Evolutionary conservation across 2,888 invertebrate species (phyloP).

Genomic region (Caenorhabditis sp.): DNA sequence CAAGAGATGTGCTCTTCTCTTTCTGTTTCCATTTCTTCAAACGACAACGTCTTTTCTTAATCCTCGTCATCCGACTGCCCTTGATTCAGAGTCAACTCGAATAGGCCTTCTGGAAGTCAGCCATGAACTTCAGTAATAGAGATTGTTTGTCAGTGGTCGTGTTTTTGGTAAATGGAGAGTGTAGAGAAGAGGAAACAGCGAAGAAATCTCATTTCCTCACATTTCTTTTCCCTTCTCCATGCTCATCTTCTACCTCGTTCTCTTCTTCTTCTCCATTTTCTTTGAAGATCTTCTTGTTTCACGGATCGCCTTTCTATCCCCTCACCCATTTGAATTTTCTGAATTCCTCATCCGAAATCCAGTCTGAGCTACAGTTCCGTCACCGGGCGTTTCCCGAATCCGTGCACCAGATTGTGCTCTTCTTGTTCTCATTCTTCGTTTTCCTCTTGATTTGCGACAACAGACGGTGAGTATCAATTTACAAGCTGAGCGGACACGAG

Average conservation of each 20-base stretch:
- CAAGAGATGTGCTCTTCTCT: slow-evolving; percentile 18
- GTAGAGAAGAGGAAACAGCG: slow-evolving; percentile 35
- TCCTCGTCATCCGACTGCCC: slow-evolving; percentile 12
- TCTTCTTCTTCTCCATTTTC: slow-evolving; percentile 2
- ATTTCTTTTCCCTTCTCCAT: slow-evolving; percentile 9
- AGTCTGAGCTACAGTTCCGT: background rate
- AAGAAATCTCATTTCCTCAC: slow-evolving; percentile 51
- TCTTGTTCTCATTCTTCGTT: slow-evolving; percentile 13
- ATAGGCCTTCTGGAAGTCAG: slow-evolving; percentile 4
- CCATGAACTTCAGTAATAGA: slow-evolving; percentile 5
- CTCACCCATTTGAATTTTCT: background rate
- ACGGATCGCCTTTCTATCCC: background rate
- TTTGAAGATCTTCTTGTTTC: background rate
- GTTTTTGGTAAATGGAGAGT: slow-evolving; percentile 21
- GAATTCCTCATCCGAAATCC: background rate
- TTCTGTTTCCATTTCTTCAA: slow-evolving; percentile 31
- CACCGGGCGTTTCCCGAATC: background rate
- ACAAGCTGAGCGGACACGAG: slow-evolving; percentile 37
- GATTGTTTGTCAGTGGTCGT: slow-evolving; percentile 26
- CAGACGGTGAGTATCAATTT: slow-evolving; percentile 49
- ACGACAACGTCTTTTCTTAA: slow-evolving; percentile 19
- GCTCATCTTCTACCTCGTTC: slow-evolving; percentile 27
- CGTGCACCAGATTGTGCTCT: slow-evolving; percentile 17
- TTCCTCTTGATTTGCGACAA: slow-evolving; percentile 37
- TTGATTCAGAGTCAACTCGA: slow-evolving; percentile 7